Evolutionary conservation across 2,888 invertebrate species (phyloP).

Genomic region (Eupithecia subfuscata): DNA sequence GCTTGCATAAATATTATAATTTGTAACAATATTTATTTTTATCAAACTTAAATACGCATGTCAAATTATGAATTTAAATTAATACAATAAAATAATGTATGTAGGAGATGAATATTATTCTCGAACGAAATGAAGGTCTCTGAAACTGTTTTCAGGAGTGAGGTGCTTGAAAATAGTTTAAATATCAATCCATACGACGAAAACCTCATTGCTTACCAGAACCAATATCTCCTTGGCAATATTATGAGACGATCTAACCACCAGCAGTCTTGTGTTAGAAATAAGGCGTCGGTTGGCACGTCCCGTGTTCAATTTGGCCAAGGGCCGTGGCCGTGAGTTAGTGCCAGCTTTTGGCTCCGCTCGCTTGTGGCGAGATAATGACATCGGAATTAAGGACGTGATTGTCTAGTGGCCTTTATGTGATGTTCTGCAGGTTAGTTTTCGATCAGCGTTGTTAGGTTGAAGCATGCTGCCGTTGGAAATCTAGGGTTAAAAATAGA

Average conservation of each 20-base stretch:
- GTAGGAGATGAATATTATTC: no score
- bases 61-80: no score
- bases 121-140: no score
- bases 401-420: slow-evolving; percentile 14
- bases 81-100: no score
- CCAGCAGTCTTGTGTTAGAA: slow-evolving; percentile 33
- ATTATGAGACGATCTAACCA: slow-evolving; percentile 19
- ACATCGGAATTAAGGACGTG: slow-evolving; percentile 40
- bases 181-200: slow-evolving; percentile 2
- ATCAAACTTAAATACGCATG: no score
- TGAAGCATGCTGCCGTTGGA: background rate
- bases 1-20: no score
- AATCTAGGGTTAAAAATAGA: background rate
- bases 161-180: slow-evolving; percentile 1
- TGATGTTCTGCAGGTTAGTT: slow-evolving; percentile 10
- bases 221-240: slow-evolving; percentile 18
- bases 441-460: background rate
- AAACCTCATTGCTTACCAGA: background rate
- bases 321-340: slow-evolving; percentile 45
- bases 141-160: background rate
- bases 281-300: slow-evolving; percentile 43
- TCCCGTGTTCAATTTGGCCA: slow-evolving; percentile 45
- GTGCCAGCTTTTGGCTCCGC: slow-evolving; percentile 43
- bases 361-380: slow-evolving; percentile 43
- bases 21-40: no score